Evolutionary conservation across 2,888 invertebrate species (phyloP), one percentile per base, ranked within the genome.

Genomic region (Dastarcus helophoroides): DNA sequence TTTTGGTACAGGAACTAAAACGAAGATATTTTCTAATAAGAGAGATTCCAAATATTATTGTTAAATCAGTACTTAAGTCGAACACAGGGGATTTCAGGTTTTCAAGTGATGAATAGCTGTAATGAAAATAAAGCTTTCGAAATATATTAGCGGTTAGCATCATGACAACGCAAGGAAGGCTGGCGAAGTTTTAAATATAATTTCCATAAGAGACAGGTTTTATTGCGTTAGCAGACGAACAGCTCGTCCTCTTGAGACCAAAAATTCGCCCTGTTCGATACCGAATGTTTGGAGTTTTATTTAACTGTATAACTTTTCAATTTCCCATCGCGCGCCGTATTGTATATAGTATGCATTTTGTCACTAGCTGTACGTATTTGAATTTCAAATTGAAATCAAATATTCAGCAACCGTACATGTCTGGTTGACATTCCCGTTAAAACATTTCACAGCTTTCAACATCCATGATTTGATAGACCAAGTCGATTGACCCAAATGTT

Each of bases 381-480:
- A 57, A 57, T 54, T 56, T 53, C 54, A 56, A 56, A 57, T 56
- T 49, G 50, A 52, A 55, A 56, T 57, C 54, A 57, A 53, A 56
- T 58, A 59, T 57, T 57, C 56, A 51, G 50, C 49, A 39, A 47
- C 38, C 50, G 53, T 51, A 42, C 49, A 44, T 41, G 47, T 50
- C 49, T 46, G 44, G 48, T 45, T 50, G 51, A 49, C 51, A 45
- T 47, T 48, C 47, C 47, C 46, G 51, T 52, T 51, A 50, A 52
- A 52, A 51, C 51, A 52, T 53, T 50, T 50, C 50, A 40, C 48
- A 43, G 47, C 38, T 47, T 42, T 45, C 44, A 35, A 26, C 40
- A 34, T 25, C 36, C 42, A 34, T 37, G 42, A 41, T 47, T 48
- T 48, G 47, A 48, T 47, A 44, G 42, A 39, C 40, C 41, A 42